These are phyloP conservation scores for Crotalus helleri DNA, from an alignment of 2,113 vertebrate species.

Conservation along the genomic window DNA sequence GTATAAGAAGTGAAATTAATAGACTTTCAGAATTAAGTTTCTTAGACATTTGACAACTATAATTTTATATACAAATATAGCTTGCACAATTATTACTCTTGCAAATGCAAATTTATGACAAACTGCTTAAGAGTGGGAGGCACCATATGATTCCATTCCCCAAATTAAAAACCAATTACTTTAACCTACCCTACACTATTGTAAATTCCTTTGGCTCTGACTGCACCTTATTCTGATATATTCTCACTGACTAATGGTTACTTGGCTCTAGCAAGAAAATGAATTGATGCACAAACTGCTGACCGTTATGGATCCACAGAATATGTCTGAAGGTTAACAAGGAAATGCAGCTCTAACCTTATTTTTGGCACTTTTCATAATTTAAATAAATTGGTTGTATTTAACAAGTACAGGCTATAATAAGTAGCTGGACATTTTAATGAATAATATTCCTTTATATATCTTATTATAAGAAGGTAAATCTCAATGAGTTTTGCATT, in stretches of 20 bases:
- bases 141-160: not conserved
- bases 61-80: not conserved
- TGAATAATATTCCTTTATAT: not conserved
- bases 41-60: not conserved
- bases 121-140: not conserved
- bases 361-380: not conserved
- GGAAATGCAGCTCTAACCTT: not conserved
- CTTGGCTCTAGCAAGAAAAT: not conserved
- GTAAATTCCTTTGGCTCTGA: not conserved
- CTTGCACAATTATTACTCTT: not conserved
- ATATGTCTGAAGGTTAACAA: not conserved
- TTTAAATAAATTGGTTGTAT: not conserved
- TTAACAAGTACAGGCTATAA: not conserved
- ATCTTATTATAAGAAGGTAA: not conserved
- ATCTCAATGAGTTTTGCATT: not conserved
- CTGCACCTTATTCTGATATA: not conserved
- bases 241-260: not conserved
- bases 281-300: not conserved
- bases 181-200: not conserved
- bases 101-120: conserved; percentile 32
- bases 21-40: conserved; percentile 5
- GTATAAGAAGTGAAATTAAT: conserved; percentile 9
- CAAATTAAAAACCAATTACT: conserved; percentile 19
- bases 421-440: not conserved
- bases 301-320: not conserved